Evolutionary conservation across 2,888 invertebrate species (phyloP).

Genomic region (Chelonus formosanus): DNA sequence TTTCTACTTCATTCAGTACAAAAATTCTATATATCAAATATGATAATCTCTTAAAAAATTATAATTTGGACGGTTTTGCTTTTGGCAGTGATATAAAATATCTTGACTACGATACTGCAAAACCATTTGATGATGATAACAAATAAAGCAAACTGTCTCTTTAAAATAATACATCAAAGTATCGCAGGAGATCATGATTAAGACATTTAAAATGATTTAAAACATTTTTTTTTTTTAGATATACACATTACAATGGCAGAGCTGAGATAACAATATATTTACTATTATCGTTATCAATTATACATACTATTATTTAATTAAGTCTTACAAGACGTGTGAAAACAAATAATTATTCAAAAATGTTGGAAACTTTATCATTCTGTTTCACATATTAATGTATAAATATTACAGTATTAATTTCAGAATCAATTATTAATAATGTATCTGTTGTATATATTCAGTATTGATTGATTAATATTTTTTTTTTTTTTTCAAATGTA

Average conservation of each 20-base stretch:
- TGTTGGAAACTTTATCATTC: too few species aligned
- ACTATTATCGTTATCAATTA: constrained; percentile 18
- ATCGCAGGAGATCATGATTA: constrained; percentile 2
- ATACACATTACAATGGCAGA: background rate
- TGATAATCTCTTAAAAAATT: background rate
- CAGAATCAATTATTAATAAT: too few species aligned
- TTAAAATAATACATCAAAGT: too few species aligned
- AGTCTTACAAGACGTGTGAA: too few species aligned
- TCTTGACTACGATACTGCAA: background rate
- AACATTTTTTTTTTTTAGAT: background rate
- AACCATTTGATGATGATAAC: background rate
- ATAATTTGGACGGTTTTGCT: constrained; percentile 9
- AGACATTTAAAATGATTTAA: background rate
- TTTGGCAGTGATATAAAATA: constrained; percentile 10
- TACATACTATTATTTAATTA: constrained; percentile 26
- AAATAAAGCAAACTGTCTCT: too few species aligned
- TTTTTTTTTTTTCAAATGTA: too few species aligned
- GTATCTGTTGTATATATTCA: too few species aligned
- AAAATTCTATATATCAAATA: background rate
- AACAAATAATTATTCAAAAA: too few species aligned
- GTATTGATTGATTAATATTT: too few species aligned
- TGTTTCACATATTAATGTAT: too few species aligned
- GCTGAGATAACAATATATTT: constrained; percentile 15
- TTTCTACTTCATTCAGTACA: background rate
- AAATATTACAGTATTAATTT: too few species aligned